Percentiles rank a stretch among this genome's conserved stretches.
These are phyloP conservation scores for Drosophila yakuba DNA, from an alignment of 1,140 invertebrate genomes.

Conservation along the genomic window DNA sequence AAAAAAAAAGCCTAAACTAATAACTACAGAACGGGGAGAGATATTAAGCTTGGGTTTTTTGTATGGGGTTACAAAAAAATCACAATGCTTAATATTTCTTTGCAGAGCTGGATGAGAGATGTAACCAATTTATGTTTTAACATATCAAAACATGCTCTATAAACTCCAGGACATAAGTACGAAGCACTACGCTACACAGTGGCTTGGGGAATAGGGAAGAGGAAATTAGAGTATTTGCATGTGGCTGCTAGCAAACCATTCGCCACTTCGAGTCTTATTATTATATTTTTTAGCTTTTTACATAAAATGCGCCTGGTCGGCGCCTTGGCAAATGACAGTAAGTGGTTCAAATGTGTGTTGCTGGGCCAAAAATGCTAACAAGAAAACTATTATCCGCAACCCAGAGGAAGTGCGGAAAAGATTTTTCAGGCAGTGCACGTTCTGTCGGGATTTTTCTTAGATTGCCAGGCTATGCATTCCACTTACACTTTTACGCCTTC, in stretches of 20 bases:
- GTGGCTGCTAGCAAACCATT: not conserved
- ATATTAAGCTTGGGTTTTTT: too few species aligned
- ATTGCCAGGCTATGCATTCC: not conserved
- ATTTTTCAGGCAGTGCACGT: constrained; percentile 40
- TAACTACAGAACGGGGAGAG: too few species aligned
- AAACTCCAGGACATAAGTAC: too few species aligned
- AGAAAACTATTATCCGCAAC: constrained; percentile 37
- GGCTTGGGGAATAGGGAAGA: not conserved
- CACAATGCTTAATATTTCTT: too few species aligned
- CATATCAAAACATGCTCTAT: too few species aligned
- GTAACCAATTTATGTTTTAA: too few species aligned
- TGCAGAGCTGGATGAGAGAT: too few species aligned
- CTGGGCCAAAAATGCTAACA: constrained; percentile 48
- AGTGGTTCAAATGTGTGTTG: constrained; percentile 48
- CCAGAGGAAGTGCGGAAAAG: constrained; percentile 42
- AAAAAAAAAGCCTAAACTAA: too few species aligned
- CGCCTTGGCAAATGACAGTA: constrained; percentile 56
- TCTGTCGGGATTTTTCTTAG: constrained; percentile 11
- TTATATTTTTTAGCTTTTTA: constrained; percentile 31
- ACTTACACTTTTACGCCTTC: too few species aligned
- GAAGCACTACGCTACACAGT: too few species aligned
- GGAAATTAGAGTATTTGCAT: constrained; percentile 2
- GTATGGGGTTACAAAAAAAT: too few species aligned
- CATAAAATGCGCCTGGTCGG: constrained; percentile 41
- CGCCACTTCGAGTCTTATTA: constrained; percentile 1